Conservation (phyloP, 2,797 vertebrate genomes). For the Aselliscus stoliczkanus region DNA sequence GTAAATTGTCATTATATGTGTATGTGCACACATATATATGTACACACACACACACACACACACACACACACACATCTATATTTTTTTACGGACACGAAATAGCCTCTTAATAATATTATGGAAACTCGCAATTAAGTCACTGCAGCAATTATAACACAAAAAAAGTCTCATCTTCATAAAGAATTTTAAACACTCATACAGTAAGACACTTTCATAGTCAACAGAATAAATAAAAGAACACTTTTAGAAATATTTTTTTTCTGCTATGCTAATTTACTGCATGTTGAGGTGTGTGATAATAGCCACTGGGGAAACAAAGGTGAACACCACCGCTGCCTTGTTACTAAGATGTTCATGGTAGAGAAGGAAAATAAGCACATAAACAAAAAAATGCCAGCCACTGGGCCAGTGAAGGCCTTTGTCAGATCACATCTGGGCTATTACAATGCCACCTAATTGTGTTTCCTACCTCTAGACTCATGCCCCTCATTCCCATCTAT, state of each 20-base stretch:
- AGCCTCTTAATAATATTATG: not conserved
- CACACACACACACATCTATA: not conserved
- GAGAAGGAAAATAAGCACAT: not conserved
- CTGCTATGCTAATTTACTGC: not conserved
- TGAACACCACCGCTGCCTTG: not conserved
- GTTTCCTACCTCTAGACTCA: not conserved
- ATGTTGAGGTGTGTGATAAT: not conserved
- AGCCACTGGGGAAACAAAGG: not conserved
- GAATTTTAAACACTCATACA: not conserved
- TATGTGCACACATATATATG: not conserved
- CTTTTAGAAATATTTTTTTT: not conserved
- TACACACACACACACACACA: too few species aligned
- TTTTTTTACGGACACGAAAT: not conserved
- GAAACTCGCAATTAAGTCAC: conserved; percentile 13
- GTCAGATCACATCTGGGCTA: not conserved
- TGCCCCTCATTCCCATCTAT: fast-evolving
- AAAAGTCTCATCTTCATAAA: not conserved
- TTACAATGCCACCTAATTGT: not conserved
- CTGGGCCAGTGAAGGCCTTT: not conserved
- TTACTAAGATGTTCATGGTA: not conserved
- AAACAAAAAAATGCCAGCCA: not conserved
- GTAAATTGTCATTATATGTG: not conserved
- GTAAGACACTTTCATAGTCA: not conserved
- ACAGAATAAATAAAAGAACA: not conserved
- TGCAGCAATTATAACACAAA: not conserved